These are phyloP conservation scores for Coreoperca whiteheadi DNA, from an alignment of 2,113 vertebrate genomes.

Conservation along the genomic window DNA sequence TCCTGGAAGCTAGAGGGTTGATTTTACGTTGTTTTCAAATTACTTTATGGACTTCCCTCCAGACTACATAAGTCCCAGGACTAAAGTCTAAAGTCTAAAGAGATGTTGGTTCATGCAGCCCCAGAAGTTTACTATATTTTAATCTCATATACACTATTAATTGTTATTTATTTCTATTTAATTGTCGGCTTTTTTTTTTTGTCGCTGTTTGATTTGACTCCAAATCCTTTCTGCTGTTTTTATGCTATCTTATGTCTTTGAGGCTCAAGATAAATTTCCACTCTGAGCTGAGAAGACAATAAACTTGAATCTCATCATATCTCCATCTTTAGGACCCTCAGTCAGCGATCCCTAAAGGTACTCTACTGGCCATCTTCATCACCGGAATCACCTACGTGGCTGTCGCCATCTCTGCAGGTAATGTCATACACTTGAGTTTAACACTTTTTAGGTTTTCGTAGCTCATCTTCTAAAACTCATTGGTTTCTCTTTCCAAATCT, in stretches of 20 bases:
- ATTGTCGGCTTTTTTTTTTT: not conserved
- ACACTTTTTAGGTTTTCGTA: not conserved
- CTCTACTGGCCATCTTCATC: conserved; percentile 95
- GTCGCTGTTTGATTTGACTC: not conserved
- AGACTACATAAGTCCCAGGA: not conserved
- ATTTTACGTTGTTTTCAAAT: not conserved
- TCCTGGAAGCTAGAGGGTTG: not conserved
- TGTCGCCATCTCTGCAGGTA: conserved; percentile 93
- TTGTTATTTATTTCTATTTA: not conserved
- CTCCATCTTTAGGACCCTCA: conserved; percentile 90
- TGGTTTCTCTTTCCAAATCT: too few species aligned
- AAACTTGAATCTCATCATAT: not conserved
- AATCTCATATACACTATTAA: not conserved
- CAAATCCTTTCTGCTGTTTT: not conserved
- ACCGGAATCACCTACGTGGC: conserved; percentile 93
- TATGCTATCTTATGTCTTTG: not conserved
- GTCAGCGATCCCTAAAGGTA: conserved; percentile 97
- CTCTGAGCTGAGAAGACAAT: not conserved
- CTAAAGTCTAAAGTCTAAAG: not conserved
- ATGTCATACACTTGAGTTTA: not conserved
- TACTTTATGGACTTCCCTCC: not conserved
- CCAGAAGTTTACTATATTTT: not conserved
- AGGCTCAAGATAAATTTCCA: not conserved
- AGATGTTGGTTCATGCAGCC: not conserved
- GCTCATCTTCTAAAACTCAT: not conserved